These are phyloP conservation scores for Lophura nycthemera DNA, from an alignment of 2,113 vertebrate species.

Conservation along the genomic window DNA sequence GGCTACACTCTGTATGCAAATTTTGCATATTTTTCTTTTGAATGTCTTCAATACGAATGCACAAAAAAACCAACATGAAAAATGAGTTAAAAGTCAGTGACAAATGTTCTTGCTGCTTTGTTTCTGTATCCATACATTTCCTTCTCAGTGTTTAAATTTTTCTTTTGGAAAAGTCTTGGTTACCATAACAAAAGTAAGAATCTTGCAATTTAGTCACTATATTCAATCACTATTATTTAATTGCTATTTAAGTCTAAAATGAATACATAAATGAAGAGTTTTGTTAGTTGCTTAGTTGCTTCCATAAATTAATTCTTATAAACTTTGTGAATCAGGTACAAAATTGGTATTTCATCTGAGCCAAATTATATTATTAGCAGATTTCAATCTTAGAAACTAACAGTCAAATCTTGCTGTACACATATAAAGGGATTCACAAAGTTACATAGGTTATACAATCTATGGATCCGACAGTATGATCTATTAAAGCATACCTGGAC, in stretches of 20 bases:
- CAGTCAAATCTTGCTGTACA: neutral
- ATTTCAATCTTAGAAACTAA: neutral
- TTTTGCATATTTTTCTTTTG: neutral
- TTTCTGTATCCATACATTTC: neutral
- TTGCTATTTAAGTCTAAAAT: neutral
- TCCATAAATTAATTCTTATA: neutral
- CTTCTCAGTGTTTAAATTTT: neutral
- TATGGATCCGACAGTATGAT: neutral
- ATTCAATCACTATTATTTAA: no score
- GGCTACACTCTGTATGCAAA: fast-evolving
- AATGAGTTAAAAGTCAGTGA: neutral
- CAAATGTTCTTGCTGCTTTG: neutral
- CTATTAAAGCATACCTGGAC: neutral
- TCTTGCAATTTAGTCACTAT: neutral
- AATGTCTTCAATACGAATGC: neutral
- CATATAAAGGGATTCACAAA: neutral
- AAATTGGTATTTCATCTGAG: neutral
- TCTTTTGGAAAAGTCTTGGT: neutral
- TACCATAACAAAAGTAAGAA: neutral
- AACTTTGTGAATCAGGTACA: neutral
- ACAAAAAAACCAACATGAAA: neutral
- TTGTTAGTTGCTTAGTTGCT: neutral
- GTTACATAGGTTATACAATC: neutral
- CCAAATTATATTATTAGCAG: neutral
- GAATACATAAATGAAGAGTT: neutral